Evolutionary conservation across 1,140 invertebrate genomes (phyloP), one percentile per base, ranked within the genome.

Genomic region (Ips typographus): DNA sequence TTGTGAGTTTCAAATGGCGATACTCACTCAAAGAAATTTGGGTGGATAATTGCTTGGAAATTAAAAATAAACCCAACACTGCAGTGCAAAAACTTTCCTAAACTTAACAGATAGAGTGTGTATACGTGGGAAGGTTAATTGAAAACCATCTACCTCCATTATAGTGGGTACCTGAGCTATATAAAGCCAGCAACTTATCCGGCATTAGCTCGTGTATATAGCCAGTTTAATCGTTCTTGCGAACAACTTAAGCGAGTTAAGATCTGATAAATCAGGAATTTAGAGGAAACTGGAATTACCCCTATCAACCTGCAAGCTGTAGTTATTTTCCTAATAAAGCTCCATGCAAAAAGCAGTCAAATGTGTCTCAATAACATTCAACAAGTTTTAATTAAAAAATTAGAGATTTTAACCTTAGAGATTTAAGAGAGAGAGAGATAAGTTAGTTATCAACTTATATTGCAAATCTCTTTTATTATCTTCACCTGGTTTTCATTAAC

Each of bases 111-210:
- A 68, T 68, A 61, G 49, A 68, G 65, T 68, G 57, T 43, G 65
- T 68, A 61, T 65, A 68, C 65, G 58, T 56, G 65, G 49, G 42
- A 56, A 68, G 57, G 65, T 68, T 68, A 68, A 68, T 68, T 68
- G 65, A 68, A 68, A 68, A 7, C 65, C 65, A 68, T 68, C 65
- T 68, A 68, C 57, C 65, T 68, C 56, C 58, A 68, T 68, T 68
- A 68, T 68, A 68, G 58, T 68, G 57, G 60, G 47, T 68, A 68
- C 65, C 65, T 68, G 65, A 68, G 57, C 65, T 68, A 55, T 49
- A 61, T 68, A 68, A 60, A 68, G 57, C 65, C 40, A 65, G 63
- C 39, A 68, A 68, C 47, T 68, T 68, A 68, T 60, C 65, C 61
- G 40, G 65, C 65, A 68, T 68, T 68, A 68, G 65, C 65, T 53